Evolutionary conservation across 2,113 vertebrate species (phyloP).

Genomic region (Myotis davidii): DNA sequence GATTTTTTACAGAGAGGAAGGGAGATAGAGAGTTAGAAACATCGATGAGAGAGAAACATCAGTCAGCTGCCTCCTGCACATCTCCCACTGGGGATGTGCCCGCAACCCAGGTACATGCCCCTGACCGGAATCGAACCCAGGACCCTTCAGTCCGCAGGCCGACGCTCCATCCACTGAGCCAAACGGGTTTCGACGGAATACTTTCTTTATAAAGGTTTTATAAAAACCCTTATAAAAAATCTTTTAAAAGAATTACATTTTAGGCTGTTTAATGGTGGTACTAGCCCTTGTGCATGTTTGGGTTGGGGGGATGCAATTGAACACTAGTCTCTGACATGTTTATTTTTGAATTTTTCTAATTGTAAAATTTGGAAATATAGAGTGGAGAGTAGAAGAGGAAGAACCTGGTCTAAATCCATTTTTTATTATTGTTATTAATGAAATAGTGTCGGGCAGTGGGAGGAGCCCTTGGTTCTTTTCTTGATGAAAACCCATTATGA

Average conservation of each 20-base stretch:
- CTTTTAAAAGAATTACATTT: not conserved
- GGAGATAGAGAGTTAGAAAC: too few relatives aligned
- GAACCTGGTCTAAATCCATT: not conserved
- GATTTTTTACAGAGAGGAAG: too few relatives aligned
- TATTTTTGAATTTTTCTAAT: slow-evolving; percentile 26
- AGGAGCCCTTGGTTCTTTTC: not conserved
- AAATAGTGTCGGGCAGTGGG: not conserved
- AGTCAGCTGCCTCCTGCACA: too few relatives aligned
- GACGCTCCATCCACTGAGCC: too few relatives aligned
- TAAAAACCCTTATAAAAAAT: too few relatives aligned
- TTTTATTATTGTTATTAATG: not conserved
- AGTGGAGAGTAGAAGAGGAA: not conserved
- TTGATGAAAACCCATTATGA: slow-evolving; percentile 10
- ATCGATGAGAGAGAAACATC: too few relatives aligned
- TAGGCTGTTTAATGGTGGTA: not conserved
- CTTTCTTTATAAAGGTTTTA: not conserved
- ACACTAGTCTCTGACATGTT: not conserved
- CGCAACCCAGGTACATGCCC: too few relatives aligned
- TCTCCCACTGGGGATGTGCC: too few relatives aligned
- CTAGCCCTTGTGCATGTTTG: not conserved
- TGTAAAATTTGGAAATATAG: slow-evolving; percentile 18
- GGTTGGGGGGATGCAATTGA: not conserved
- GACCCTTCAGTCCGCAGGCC: too few relatives aligned
- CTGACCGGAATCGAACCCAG: too few relatives aligned
- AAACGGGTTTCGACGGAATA: too few relatives aligned